Evolutionary conservation across 2,797 vertebrate genomes (phyloP).

Genomic region (Aplochiton taeniatus): DNA sequence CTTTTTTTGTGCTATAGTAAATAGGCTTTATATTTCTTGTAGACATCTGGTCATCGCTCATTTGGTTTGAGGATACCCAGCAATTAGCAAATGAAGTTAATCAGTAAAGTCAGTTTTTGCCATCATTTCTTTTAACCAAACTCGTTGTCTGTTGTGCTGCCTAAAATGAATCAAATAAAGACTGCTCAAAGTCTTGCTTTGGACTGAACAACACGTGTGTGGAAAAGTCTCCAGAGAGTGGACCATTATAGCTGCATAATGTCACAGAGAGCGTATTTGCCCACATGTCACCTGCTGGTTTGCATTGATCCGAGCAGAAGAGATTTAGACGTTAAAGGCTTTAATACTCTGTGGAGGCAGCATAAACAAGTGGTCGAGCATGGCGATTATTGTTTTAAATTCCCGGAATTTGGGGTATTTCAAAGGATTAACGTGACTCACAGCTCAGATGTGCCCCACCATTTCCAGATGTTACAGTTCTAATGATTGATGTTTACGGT

Average conservation of each 20-base stretch:
- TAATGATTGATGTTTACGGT: conserved; percentile 58
- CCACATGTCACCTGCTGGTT: conserved; percentile 21
- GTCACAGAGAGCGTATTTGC: conserved; percentile 11
- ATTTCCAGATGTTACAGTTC: conserved; percentile 64
- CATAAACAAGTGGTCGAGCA: conserved; percentile 53
- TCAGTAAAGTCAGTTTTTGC: conserved; percentile 63
- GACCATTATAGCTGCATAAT: conserved; percentile 19
- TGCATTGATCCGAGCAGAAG: conserved; percentile 40
- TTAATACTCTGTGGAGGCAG: conserved; percentile 37
- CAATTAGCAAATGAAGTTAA: conserved; percentile 39
- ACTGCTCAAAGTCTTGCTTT: conserved; percentile 20
- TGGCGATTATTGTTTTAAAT: conserved; percentile 65
- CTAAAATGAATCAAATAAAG: conserved; percentile 50
- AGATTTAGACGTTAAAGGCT: conserved; percentile 48
- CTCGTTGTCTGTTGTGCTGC: conserved; percentile 50
- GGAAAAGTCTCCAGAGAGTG: conserved; percentile 13
- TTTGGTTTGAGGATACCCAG: conserved; percentile 67
- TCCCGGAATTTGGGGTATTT: conserved; percentile 67
- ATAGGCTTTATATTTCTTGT: conserved; percentile 55
- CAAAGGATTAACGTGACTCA: conserved; percentile 67
- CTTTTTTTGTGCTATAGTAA: conserved; percentile 45
- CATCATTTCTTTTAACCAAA: conserved; percentile 64
- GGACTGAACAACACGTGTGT: conserved; percentile 7
- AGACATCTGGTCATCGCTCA: conserved; percentile 69
- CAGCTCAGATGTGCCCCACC: conserved; percentile 46